phyloP scores from a whole-genome alignment of 35 echinoderm and acorn worm species.

The Diadema setosum region DNA sequence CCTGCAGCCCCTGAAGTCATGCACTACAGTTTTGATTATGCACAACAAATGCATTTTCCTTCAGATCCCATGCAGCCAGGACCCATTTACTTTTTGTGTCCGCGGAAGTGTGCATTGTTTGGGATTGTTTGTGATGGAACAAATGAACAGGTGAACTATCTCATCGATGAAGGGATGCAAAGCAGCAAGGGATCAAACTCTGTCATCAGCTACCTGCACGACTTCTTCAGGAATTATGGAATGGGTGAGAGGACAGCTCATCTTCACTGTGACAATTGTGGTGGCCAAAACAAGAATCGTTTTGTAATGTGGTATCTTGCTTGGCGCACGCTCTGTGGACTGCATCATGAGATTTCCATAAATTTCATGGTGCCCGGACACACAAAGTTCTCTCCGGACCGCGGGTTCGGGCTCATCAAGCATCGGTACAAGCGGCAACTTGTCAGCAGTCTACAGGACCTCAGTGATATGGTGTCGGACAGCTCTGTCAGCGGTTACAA shows the following conservation, averaged over 20 bases:
- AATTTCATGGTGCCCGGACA: constrained; percentile 32
- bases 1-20: neutral
- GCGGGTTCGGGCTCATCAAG: constrained; percentile 50
- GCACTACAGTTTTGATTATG: constrained; percentile 70
- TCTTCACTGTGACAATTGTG: constrained; percentile 17
- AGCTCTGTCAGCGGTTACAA: constrained; percentile 29
- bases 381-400: constrained; percentile 54
- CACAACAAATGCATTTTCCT: constrained; percentile 58
- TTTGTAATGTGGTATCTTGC: neutral
- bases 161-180: constrained; percentile 54
- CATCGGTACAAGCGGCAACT: constrained; percentile 23
- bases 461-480: constrained; percentile 27
- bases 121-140: constrained; percentile 35
- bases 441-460: constrained; percentile 54
- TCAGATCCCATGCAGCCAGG: neutral
- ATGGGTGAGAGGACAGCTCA: constrained; percentile 24
- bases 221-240: constrained; percentile 47
- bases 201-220: constrained; percentile 49
- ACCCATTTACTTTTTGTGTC: constrained; percentile 30
- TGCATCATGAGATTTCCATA: neutral
- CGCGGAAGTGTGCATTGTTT: constrained; percentile 42
- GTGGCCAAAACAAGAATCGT: neutral
- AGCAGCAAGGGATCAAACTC: constrained; percentile 41
- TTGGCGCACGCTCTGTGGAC: neutral
- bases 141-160: constrained; percentile 39